Evolutionary conservation across 2,888 invertebrate genomes (phyloP).

Genomic region (Cylloceria caligata): DNA sequence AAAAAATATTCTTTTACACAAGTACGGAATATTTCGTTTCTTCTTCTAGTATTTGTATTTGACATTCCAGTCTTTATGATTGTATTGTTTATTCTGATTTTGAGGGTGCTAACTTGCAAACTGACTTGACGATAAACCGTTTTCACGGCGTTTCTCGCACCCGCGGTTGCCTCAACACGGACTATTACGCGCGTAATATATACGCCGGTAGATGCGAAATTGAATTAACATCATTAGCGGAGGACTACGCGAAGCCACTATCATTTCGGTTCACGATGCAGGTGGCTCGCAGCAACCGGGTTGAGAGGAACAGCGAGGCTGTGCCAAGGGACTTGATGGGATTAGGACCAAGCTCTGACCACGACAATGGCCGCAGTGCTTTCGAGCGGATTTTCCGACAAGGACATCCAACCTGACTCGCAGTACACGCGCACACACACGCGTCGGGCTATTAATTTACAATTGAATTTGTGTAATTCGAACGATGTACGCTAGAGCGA

Average conservation of each 20-base stretch:
- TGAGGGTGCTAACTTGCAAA: background rate
- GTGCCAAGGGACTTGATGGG: conserved; percentile 35
- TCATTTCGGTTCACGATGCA: conserved; percentile 41
- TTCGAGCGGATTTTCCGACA: conserved; percentile 38
- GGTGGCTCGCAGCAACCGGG: conserved; percentile 8
- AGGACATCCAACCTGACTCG: background rate
- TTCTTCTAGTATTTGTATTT: background rate
- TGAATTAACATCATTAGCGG: conserved; percentile 56
- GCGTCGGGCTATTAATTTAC: conserved; percentile 10
- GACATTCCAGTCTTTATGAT: background rate
- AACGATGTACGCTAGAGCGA: conserved; percentile 19
- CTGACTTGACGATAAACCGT: background rate
- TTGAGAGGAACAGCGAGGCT: background rate
- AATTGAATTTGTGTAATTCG: conserved; percentile 36
- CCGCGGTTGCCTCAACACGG: conserved; percentile 22
- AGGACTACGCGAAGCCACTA: conserved; percentile 44
- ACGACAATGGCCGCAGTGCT: conserved; percentile 51
- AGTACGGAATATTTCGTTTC: background rate
- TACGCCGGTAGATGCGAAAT: conserved; percentile 32
- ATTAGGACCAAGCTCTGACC: conserved; percentile 46
- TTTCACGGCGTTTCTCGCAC: background rate
- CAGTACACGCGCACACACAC: conserved; percentile 4
- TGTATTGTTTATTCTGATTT: background rate
- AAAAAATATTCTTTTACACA: background rate
- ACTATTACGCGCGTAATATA: conserved; percentile 40